phyloP scores from a whole-genome alignment of 2,888 invertebrate genomes.

The Ellobium chinense region DNA sequence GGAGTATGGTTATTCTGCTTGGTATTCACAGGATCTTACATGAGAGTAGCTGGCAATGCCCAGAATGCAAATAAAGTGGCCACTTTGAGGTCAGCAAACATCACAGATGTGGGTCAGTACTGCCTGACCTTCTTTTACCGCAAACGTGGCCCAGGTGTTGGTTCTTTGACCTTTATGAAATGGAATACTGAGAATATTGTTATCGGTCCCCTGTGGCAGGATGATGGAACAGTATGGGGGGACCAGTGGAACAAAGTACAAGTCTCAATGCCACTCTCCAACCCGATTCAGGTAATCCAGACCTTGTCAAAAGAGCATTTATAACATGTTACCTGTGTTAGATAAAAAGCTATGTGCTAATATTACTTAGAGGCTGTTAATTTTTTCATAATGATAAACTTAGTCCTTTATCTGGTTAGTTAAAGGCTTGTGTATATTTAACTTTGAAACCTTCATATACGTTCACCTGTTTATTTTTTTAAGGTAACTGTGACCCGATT shows the following conservation, averaged over 20 bases:
- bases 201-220: not conserved
- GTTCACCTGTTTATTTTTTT: too few relatives aligned
- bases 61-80: not conserved
- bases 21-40: slow-evolving; percentile 21
- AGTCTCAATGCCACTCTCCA: not conserved
- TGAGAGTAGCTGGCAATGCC: not conserved
- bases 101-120: not conserved
- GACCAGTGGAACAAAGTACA: slow-evolving; percentile 11
- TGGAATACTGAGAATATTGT: not conserved
- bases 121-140: slow-evolving; percentile 4
- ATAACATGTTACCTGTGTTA: too few relatives aligned
- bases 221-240: not conserved
- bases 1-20: too few relatives aligned
- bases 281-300: not conserved
- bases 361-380: too few relatives aligned
- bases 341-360: too few relatives aligned
- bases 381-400: too few relatives aligned
- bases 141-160: not conserved
- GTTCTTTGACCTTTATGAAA: not conserved
- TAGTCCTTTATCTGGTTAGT: too few relatives aligned
- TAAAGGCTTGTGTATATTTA: too few relatives aligned
- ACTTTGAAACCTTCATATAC: too few relatives aligned
- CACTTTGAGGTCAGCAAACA: not conserved
- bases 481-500: too few relatives aligned
- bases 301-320: too few relatives aligned